Conservation (phyloP, 2,797 vertebrate species). For the Triplophysa yarkandensis region DNA sequence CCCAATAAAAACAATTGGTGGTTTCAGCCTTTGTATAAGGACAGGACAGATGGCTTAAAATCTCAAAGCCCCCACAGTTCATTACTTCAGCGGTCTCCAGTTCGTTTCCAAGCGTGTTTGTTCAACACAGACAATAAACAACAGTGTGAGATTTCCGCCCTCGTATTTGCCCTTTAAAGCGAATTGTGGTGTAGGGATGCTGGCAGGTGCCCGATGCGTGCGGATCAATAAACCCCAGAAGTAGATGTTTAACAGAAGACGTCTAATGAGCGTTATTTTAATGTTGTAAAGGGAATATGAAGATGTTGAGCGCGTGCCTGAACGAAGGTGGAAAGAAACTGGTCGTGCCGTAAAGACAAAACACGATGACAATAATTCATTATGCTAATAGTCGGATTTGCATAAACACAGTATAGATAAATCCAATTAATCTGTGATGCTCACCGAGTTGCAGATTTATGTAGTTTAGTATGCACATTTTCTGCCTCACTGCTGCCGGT, state of each 20-base stretch:
- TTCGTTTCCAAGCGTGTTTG: constrained; percentile 28
- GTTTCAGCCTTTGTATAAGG: constrained; percentile 64
- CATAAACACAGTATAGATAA: constrained; percentile 46
- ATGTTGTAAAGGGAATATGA: constrained; percentile 9
- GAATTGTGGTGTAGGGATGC: constrained; percentile 17
- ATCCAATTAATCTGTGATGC: constrained; percentile 43
- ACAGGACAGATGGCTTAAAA: constrained; percentile 61
- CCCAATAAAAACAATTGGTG: constrained; percentile 54
- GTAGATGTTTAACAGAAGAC: constrained; percentile 28
- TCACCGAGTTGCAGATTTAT: constrained; percentile 39
- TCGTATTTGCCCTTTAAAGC: constrained; percentile 38
- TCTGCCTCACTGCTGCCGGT: constrained; percentile 44
- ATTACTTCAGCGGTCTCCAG: constrained; percentile 21
- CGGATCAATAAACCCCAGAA: neutral
- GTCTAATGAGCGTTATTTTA: constrained; percentile 23
- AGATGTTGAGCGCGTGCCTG: neutral
- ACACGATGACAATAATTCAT: constrained; percentile 38
- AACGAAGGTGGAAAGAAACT: constrained; percentile 7
- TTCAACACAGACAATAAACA: constrained; percentile 43
- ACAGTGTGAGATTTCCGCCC: constrained; percentile 15
- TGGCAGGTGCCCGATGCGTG: constrained; percentile 12
- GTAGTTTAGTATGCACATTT: constrained; percentile 48
- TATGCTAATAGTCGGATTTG: constrained; percentile 51
- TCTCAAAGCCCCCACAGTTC: constrained; percentile 50
- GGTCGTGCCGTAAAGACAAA: constrained; percentile 38